Base-by-base conservation (phyloP, 1,140 invertebrate species). In the Meloidogyne chitwoodi region DNA sequence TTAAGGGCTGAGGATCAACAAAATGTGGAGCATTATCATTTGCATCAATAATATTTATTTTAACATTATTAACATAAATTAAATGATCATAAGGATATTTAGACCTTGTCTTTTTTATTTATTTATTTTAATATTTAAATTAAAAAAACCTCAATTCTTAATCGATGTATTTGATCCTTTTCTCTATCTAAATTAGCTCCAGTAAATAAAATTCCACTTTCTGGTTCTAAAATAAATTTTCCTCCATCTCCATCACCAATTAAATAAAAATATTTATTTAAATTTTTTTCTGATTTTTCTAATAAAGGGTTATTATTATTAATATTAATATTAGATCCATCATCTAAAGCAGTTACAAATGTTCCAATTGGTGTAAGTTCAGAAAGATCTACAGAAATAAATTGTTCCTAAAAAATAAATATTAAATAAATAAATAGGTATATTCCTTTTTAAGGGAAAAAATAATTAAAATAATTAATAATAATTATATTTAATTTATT, bases 1-100 rank as follows among this genome's bases (percentile, higher is more conserved):
- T 31, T 56, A 86, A 78, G 12, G 85, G 85, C 34, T 82, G 79
- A 11, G 71, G 38, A 67, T 77, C 85, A 24, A 76, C 68, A 65
- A 85, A 86, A 8, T 82, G 34, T 2, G 85, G 85, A 5, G 84
- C 62, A 62, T 86, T 87, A 61, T 86, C 85, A 66, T 86, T 86
- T n/a, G 73, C 83, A 76, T 85, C 84, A 80, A 84, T 38, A 8
- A 82, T 26, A 10, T 63, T n/a, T 16, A 76, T 22, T n/a, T 68
- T 69, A 34, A 68, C 29, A 81, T 31, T 61, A 38, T 16, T 78
- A 34, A 44, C 31, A 31, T 48, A 76, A 81, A 67, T 44, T n/a
- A 76, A 34, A 19, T 76, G 76, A 31, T 73, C 48, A 19, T 34
- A 27, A 19, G 68, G 68, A 27, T 41, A 16, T n/a, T 77, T 5